phyloP scores from a whole-genome alignment of 2,888 invertebrate species.

The Morpho achilles region DNA sequence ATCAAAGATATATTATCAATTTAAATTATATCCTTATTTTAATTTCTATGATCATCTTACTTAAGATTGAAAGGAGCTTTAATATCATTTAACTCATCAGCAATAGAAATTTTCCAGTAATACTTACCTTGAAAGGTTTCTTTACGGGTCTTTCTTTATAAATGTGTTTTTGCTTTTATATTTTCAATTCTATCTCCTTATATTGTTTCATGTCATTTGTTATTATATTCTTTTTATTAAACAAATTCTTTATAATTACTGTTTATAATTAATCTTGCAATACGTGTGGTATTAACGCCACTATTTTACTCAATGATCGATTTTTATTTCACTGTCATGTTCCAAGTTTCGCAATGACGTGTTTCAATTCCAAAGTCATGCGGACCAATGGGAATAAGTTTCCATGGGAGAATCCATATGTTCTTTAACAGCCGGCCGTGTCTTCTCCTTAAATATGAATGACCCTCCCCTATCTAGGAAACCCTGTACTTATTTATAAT shows the following conservation, averaged over 20 bases:
- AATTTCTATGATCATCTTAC: not conserved
- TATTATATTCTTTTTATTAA: not conserved
- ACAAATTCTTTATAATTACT: no score
- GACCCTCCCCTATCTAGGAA: slow-evolving; percentile 29
- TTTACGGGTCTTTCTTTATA: not conserved
- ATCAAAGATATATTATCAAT: slow-evolving; percentile 21
- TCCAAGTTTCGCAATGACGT: slow-evolving; percentile 55
- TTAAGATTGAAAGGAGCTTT: no score
- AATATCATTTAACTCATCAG: no score
- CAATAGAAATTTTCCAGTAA: no score
- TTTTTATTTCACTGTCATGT: slow-evolving; percentile 50
- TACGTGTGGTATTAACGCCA: slow-evolving; percentile 38
- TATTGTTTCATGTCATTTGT: not conserved
- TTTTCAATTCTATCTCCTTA: not conserved
- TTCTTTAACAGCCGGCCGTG: slow-evolving; percentile 39
- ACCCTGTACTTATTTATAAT: slow-evolving; percentile 23
- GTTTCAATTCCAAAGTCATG: slow-evolving; percentile 51
- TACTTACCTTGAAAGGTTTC: no score
- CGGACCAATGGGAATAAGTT: slow-evolving; percentile 38
- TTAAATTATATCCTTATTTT: slow-evolving; percentile 1
- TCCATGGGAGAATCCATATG: slow-evolving; percentile 53
- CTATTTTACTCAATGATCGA: slow-evolving; percentile 47
- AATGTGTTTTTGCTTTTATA: slow-evolving; percentile 18
- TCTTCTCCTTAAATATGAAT: slow-evolving; percentile 60
- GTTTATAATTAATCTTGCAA: not conserved